A percentile compares a stretch with the other conserved stretches of the same genome.
phyloP scores from a whole-genome alignment of 2,888 invertebrate genomes.

The Candidula unifasciata region DNA sequence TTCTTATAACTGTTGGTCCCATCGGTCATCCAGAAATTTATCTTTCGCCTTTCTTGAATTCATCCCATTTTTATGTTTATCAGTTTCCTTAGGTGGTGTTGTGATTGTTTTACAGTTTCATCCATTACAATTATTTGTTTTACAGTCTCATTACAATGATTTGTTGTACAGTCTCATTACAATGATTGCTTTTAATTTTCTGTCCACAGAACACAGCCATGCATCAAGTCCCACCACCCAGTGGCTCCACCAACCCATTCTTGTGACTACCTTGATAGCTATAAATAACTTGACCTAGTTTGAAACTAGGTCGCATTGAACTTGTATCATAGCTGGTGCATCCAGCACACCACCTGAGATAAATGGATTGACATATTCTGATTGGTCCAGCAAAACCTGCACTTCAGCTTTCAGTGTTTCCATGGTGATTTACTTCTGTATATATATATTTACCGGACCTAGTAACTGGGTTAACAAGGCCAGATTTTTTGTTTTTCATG shows the following conservation, averaged over 20 bases:
- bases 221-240: constrained; percentile 66
- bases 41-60: no score
- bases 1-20: no score
- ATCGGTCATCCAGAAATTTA: no score
- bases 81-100: no score
- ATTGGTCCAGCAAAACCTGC: not conserved
- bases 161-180: not conserved
- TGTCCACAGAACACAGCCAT: constrained; percentile 67
- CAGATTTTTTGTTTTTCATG: no score
- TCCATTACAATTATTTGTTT: no score
- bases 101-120: no score
- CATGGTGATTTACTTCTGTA: not conserved
- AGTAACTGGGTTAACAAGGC: not conserved
- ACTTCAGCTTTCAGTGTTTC: constrained; percentile 6
- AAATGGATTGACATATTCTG: not conserved
- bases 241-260: constrained; percentile 72
- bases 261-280: constrained; percentile 65
- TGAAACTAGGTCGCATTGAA: constrained; percentile 12
- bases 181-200: constrained; percentile 39
- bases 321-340: constrained; percentile 11
- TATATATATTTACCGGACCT: not conserved
- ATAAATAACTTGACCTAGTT: not conserved
- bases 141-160: not conserved
- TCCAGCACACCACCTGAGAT: not conserved
- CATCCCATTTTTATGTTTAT: no score